Conservation (phyloP, 2,113 vertebrate genomes). For the Hystrix cristata region DNA sequence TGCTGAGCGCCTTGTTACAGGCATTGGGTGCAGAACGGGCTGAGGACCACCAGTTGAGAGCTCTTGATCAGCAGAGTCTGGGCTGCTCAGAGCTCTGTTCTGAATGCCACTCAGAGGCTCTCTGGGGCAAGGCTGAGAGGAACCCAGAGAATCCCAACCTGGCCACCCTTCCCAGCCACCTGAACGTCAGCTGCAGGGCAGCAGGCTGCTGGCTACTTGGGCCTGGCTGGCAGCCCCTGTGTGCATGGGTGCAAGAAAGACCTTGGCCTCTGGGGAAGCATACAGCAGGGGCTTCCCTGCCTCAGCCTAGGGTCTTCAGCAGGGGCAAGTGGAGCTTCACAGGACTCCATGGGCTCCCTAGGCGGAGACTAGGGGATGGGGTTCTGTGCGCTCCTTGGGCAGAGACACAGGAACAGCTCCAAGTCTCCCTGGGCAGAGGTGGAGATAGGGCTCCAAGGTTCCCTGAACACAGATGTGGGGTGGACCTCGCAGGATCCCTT, state of each 20-base stretch:
- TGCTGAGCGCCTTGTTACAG: too few relatives aligned
- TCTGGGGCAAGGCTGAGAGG: accelerated
- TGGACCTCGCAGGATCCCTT: background rate
- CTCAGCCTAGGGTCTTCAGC: background rate
- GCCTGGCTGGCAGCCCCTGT: background rate
- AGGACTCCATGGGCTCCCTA: background rate
- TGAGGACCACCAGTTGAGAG: accelerated
- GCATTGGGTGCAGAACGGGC: accelerated
- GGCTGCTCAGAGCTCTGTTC: too few relatives aligned
- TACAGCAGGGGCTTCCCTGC: background rate
- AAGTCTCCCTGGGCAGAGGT: background rate
- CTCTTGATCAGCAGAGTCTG: background rate
- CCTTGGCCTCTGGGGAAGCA: background rate
- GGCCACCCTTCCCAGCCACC: background rate
- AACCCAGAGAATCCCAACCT: background rate
- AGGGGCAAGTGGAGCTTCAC: background rate
- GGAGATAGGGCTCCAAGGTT: background rate
- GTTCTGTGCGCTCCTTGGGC: background rate
- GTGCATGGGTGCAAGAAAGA: accelerated
- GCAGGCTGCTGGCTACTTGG: background rate
- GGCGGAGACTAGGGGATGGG: background rate
- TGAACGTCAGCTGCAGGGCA: accelerated
- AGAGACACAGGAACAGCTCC: background rate
- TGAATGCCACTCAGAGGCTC: too few relatives aligned
- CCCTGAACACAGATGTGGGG: background rate